A percentile compares a stretch with the other conserved stretches of the same genome.
Evolutionary conservation across 2,888 invertebrate genomes (phyloP).

Genomic region (Diogma glabrata): DNA sequence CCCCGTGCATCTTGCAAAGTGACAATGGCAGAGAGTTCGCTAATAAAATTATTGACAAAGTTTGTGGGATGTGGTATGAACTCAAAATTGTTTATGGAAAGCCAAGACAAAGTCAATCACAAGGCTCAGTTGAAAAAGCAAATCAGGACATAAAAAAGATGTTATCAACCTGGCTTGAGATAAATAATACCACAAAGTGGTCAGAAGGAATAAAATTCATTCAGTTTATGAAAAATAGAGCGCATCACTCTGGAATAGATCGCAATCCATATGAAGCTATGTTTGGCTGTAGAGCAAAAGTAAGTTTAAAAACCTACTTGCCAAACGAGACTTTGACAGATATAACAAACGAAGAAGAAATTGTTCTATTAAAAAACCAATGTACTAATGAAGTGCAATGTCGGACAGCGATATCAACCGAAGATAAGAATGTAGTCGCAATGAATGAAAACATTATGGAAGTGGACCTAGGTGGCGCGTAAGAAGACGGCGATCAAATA

Average conservation of each 20-base stretch:
- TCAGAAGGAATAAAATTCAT: constrained; percentile 31
- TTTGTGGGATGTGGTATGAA: constrained; percentile 22
- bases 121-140: constrained; percentile 28
- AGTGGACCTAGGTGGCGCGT: too few species aligned
- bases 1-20: constrained; percentile 18
- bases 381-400: too few species aligned
- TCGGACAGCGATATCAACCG: too few species aligned
- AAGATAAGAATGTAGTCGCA: too few species aligned
- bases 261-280: constrained; percentile 28
- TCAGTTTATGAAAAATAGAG: constrained; percentile 33
- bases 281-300: too few species aligned
- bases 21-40: constrained; percentile 20
- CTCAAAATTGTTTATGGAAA: constrained; percentile 31
- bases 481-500: too few species aligned
- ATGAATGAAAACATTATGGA: too few species aligned
- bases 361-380: too few species aligned
- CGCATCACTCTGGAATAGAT: constrained; percentile 28
- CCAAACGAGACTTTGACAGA: too few species aligned
- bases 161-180: constrained; percentile 27
- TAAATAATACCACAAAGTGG: constrained; percentile 26
- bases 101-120: constrained; percentile 25
- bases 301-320: too few species aligned
- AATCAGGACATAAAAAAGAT: constrained; percentile 31
- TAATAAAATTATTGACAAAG: constrained; percentile 16
- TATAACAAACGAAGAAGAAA: too few species aligned